A percentile compares a stretch with the other conserved stretches of the same genome.
These are phyloP conservation scores for Synanthedon formicaeformis DNA, from an alignment of 2,888 invertebrate genomes.

Conservation along the genomic window DNA sequence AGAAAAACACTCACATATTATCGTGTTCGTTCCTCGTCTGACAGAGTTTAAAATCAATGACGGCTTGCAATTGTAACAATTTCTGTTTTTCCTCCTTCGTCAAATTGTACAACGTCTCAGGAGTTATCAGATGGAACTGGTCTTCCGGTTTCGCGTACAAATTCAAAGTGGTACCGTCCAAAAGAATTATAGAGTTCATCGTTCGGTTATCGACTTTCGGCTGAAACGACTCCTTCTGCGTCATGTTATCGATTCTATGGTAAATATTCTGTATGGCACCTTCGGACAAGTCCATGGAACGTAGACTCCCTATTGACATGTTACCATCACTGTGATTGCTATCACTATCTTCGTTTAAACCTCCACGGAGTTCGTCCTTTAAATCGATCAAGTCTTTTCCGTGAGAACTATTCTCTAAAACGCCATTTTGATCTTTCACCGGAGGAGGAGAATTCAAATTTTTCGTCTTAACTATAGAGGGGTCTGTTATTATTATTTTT, in stretches of 20 bases:
- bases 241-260: conserved; percentile 15
- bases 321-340: conserved; percentile 18
- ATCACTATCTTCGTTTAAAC: not conserved
- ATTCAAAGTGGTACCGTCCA: conserved; percentile 16
- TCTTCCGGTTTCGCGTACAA: conserved; percentile 26
- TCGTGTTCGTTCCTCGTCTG: conserved; percentile 30
- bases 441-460: not conserved
- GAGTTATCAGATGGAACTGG: conserved; percentile 29
- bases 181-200: conserved; percentile 6
- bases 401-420: too few species aligned
- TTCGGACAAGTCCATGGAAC: conserved; percentile 13
- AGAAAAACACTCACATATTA: conserved; percentile 38
- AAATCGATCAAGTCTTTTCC: not conserved
- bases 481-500: conserved; percentile 25
- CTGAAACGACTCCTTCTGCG: not conserved
- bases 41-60: conserved; percentile 35
- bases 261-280: conserved; percentile 11
- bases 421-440: not conserved
- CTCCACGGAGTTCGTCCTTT: not conserved
- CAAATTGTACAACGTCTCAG: conserved; percentile 20
- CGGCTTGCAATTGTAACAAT: conserved; percentile 32
- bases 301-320: conserved; percentile 20
- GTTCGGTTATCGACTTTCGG: not conserved
- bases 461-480: conserved; percentile 7
- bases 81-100: conserved; percentile 14